Evolutionary conservation across 2,888 invertebrate genomes (phyloP), one percentile per base, ranked within the genome.

Genomic region (Nephrocerus scutellatus): DNA sequence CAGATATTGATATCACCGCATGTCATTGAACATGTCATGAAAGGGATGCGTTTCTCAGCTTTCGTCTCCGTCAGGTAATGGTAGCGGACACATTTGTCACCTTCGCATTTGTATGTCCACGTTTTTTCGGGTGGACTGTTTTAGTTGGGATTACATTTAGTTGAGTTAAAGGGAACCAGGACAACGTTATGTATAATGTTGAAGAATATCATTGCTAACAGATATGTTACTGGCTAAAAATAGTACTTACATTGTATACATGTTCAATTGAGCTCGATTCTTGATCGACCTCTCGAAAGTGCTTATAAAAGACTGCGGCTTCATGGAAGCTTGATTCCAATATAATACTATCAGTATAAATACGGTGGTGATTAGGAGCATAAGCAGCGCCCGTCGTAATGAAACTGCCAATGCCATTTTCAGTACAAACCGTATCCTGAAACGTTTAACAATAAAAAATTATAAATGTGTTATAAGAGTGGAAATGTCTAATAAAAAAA

Each of bases 21-120:
- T 12, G 82, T 72, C 76, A 87, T 84, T 55, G 80, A 80, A 68
- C 87, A 87, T 6, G 83, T 83, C 25, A 77, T 74, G 50, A 84
- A 70, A 6, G 82, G 80, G 52, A 79, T 43, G 72, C 74, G 62
- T 42, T 62, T 56, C 49, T 46, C 54, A 18, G 19, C 40, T 37
- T 6, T 18, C 40, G 15, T 47, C 47, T 13, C 34, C 39, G 7
- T 70, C 52, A 51, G 39, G 48, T 53, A 64, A 43, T 59, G 70
- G 28, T 72, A 67, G 23, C 82, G 75, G 53, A 84, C 80, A 71
- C 85, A 86, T 45, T 79, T 75, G 48, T 79, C 76, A 28, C 72
- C 70, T 33, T 79, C 75, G 61, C 86, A 87, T 22, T 77, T 72
- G 79, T 85, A 86, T 7, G 82, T 82, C 86, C 86, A 87, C 36